Evolutionary conservation across 2,888 invertebrate species (phyloP), one percentile per base, ranked within the genome.

Genomic region (Diplolepis rosae): DNA sequence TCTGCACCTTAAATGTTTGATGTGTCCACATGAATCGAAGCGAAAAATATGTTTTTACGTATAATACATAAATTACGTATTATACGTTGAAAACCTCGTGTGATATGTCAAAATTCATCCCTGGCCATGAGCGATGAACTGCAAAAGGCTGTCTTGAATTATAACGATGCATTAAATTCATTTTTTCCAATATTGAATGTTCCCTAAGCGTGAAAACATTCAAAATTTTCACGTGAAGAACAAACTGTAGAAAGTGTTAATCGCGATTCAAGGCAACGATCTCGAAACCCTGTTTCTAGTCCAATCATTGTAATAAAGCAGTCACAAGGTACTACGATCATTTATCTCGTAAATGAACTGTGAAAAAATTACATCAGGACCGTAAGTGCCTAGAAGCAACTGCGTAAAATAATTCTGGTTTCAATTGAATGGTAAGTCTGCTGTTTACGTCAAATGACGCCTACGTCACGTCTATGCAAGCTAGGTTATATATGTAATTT

Each of bases 331-430:
- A n/a, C 24, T 61, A 22, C n/a, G 24, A 24, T 56, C 28, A 28
- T 52, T 42, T 27, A 11, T 32, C 50, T 52, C 50, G 28, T 65
- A 68, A 69, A 77, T 77, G 76, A 70, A 61, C 66, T 71, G 70
- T 56, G 74, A 54, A 61, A 45, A 72, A 68, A 54, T 66, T 39
- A 71, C 45, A 68, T n/a, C 39, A 39, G 51, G 32, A 69, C 74
- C 73, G 66, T 73, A 72, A 73, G 76, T 76, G 75, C 70, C 73
- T 73, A 45, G 22, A 65, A 73, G 71, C 72, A 72, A 70, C 77
- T 77, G 73, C 73, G 73, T 73, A 74, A 54, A 74, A 71, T 71
- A 45, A 45, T 32, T 32, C 56, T 48, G 18, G 28, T 45, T 42
- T 56, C 54, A 45, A 52, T 54, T 68, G 68, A 32, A 66, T 66